Conservation (phyloP, 2,888 invertebrate genomes). For the Priocnemis perturbator region DNA sequence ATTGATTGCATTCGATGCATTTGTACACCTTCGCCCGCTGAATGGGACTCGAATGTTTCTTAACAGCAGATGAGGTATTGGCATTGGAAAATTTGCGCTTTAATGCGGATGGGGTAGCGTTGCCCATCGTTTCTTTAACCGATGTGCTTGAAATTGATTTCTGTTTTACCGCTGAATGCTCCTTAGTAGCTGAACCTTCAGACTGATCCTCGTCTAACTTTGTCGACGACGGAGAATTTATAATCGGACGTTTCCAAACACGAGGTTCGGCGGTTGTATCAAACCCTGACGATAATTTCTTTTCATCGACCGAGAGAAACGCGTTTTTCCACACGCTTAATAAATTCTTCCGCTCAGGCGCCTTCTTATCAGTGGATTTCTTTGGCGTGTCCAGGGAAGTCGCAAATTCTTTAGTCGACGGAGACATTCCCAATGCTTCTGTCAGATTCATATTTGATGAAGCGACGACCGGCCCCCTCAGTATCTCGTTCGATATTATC, state of each 20-base stretch:
- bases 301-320: not conserved
- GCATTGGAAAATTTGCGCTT: no score
- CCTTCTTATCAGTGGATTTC: not conserved
- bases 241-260: no score
- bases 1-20: conserved; percentile 37
- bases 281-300: no score
- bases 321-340: conserved; percentile 8
- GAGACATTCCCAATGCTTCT: no score
- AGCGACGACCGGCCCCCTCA: not conserved
- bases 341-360: not conserved
- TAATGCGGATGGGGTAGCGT: no score
- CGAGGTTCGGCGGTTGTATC: no score
- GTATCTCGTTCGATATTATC: conserved; percentile 5
- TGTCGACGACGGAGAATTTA: no score
- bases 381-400: no score
- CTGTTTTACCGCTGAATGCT: not conserved
- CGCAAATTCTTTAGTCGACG: no score
- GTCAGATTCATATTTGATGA: no score
- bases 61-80: not conserved
- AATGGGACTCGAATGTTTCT: not conserved
- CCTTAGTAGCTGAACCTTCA: not conserved
- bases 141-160: not conserved
- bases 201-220: no score
- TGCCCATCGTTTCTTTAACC: not conserved
- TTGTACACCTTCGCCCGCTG: conserved; percentile 7